Conservation (phyloP, 64 coral and sea anemone genomes). For the Catalaphyllia jardinei region DNA sequence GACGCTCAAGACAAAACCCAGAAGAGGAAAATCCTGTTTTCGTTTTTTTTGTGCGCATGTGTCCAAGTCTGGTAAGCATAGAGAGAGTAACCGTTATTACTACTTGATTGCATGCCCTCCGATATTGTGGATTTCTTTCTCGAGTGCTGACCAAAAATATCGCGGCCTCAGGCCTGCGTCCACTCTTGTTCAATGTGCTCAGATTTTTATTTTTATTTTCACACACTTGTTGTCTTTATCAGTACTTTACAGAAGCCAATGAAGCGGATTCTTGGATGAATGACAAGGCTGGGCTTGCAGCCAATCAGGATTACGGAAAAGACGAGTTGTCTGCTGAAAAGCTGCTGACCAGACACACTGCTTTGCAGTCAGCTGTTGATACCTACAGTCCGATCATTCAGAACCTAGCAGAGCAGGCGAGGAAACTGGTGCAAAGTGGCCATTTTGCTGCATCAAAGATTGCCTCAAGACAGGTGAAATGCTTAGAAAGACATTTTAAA, state of each 20-base stretch:
- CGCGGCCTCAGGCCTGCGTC: too few relatives aligned
- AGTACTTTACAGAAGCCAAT: slow-evolving; percentile 94
- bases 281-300: slow-evolving; percentile 87
- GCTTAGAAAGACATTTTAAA: not conserved
- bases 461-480: slow-evolving; percentile 60
- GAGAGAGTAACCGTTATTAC: too few relatives aligned
- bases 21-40: too few relatives aligned
- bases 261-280: slow-evolving; percentile 97
- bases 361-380: slow-evolving; percentile 78
- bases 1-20: too few relatives aligned
- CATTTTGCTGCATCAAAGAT: slow-evolving; percentile 72
- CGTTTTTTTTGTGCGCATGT: too few relatives aligned
- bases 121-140: too few relatives aligned
- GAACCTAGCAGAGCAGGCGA: slow-evolving; percentile 69
- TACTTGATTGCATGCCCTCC: too few relatives aligned
- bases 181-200: not conserved
- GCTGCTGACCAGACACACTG: slow-evolving; percentile 84
- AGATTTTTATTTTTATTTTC: not conserved
- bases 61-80: too few relatives aligned
- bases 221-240: not conserved
- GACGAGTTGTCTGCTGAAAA: slow-evolving; percentile 80
- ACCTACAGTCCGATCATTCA: slow-evolving; percentile 60
- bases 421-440: slow-evolving; percentile 53
- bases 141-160: too few relatives aligned
- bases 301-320: slow-evolving; percentile 95